Percentiles rank a stretch among this genome's conserved stretches.
These are phyloP conservation scores for Manis javanica DNA, from an alignment of 2,797 vertebrate species.

Conservation along the genomic window DNA sequence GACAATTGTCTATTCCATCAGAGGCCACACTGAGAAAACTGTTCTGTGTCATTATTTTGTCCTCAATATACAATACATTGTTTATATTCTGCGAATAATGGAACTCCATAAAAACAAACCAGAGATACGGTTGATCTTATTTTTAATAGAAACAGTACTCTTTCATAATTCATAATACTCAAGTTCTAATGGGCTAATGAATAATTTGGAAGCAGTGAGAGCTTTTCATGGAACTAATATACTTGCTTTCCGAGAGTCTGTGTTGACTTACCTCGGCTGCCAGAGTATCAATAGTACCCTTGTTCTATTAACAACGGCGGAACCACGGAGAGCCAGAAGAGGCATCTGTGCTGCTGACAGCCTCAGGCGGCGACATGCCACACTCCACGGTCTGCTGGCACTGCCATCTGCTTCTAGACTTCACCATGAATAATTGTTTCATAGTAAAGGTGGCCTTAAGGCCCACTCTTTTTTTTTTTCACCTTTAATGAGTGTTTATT, in stretches of 20 bases:
- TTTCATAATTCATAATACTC: conserved; percentile 75
- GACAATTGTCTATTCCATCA: rapidly evolving
- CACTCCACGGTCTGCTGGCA: background rate
- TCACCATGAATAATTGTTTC: background rate
- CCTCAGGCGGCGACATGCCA: background rate
- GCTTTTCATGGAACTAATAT: background rate
- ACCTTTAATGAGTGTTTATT: background rate
- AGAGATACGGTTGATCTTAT: conserved; percentile 47
- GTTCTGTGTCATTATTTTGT: background rate
- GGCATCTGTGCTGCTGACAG: background rate
- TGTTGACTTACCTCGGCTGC: background rate
- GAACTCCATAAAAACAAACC: background rate
- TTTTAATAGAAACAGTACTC: conserved; percentile 66
- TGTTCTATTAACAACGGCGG: background rate
- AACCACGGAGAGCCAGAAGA: background rate
- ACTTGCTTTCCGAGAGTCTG: background rate
- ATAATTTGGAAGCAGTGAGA: conserved; percentile 72
- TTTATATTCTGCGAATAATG: conserved; percentile 37
- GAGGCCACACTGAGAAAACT: background rate
- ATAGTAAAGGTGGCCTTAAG: background rate
- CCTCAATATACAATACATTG: background rate
- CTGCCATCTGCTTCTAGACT: conserved; percentile 47
- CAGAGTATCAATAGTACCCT: background rate
- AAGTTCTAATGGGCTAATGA: conserved; percentile 69
- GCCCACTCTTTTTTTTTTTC: background rate